These are phyloP conservation scores for Watsonalla cultraria DNA, from an alignment of 2,888 invertebrate species.

Conservation along the genomic window DNA sequence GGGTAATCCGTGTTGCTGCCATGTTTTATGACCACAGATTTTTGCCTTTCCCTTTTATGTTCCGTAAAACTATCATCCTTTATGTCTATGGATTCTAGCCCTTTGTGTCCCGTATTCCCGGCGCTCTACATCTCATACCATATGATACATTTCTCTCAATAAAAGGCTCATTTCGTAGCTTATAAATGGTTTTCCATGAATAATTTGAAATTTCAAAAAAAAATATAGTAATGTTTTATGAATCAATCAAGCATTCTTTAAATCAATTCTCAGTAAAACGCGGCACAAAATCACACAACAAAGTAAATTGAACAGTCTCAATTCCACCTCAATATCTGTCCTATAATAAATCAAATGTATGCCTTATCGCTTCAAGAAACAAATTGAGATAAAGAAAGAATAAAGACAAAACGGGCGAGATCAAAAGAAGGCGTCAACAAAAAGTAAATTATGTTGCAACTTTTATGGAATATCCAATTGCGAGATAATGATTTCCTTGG, in stretches of 20 bases:
- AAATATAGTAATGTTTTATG: no score
- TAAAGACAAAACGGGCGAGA: conserved; percentile 6
- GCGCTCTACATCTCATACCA: conserved; percentile 16
- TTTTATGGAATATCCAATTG: conserved; percentile 27
- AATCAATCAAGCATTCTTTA: no score
- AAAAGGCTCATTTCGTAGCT: no score
- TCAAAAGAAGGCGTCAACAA: conserved; percentile 7
- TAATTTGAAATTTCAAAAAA: no score
- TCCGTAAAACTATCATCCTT: conserved; percentile 61
- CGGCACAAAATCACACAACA: no score
- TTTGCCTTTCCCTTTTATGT: conserved; percentile 59
- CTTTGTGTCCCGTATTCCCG: conserved; percentile 35
- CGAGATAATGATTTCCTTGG: conserved; percentile 34
- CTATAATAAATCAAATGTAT: no score
- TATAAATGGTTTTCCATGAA: no score
- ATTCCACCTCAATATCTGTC: no score
- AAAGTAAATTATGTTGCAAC: conserved; percentile 6
- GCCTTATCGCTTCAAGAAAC: no score
- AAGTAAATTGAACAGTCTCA: no score
- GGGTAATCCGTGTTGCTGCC: conserved; percentile 32
- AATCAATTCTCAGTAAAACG: no score
- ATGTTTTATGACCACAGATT: conserved; percentile 58
- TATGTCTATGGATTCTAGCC: conserved; percentile 36
- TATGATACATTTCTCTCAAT: background rate
- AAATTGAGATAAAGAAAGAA: conserved; percentile 1